These are phyloP conservation scores for Carabus problematicus DNA, from an alignment of 2,888 invertebrate species.

Conservation along the genomic window DNA sequence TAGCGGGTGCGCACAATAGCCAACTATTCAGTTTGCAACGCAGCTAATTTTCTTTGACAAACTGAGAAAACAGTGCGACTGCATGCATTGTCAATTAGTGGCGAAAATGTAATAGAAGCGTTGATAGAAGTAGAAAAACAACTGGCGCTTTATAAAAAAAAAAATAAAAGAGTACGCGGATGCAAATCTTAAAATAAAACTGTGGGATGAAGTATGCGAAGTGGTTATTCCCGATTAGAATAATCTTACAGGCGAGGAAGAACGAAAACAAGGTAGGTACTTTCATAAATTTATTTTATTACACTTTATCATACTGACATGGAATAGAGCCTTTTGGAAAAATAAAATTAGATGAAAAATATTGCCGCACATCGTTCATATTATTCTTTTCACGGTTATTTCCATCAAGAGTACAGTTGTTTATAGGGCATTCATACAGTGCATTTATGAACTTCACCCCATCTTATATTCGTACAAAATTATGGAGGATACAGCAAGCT, in stretches of 20 bases:
- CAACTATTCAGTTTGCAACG: constrained; percentile 34
- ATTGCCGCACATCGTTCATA: constrained; percentile 44
- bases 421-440: constrained; percentile 42
- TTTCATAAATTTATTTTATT: constrained; percentile 37
- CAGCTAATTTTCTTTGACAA: constrained; percentile 22
- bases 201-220: constrained; percentile 56
- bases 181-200: constrained; percentile 61
- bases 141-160: too few species aligned
- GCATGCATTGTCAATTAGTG: too few species aligned
- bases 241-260: constrained; percentile 43
- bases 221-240: constrained; percentile 44
- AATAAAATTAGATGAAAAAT: constrained; percentile 44
- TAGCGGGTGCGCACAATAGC: constrained; percentile 23
- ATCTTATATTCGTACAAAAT: constrained; percentile 44
- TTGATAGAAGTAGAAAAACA: too few species aligned
- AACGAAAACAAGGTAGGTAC: constrained; percentile 45
- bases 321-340: constrained; percentile 43
- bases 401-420: constrained; percentile 43
- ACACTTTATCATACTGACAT: constrained; percentile 45
- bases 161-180: too few species aligned
- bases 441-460: constrained; percentile 43
- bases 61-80: too few species aligned
- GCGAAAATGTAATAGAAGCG: too few species aligned
- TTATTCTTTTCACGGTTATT: constrained; percentile 44
- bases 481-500: constrained; percentile 48